Evolutionary conservation across 2,797 vertebrate species (phyloP).

Genomic region (Neoniphon sammara): DNA sequence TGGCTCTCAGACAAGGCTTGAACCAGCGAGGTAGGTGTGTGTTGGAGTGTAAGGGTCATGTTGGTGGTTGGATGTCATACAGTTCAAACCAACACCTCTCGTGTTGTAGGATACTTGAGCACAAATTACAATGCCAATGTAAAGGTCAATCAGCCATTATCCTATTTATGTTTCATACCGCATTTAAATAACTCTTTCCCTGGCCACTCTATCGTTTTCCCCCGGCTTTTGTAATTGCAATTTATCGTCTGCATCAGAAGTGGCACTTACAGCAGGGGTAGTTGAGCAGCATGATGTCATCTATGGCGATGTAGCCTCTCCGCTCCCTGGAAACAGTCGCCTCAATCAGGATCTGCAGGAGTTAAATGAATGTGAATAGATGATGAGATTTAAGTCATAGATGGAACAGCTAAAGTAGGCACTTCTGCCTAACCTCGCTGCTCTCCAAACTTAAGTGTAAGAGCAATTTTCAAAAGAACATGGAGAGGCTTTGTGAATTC

Average conservation of each 20-base stretch:
- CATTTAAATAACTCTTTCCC: constrained; percentile 50
- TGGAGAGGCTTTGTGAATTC: constrained; percentile 8
- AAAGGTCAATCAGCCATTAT: constrained; percentile 64
- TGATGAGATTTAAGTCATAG: constrained; percentile 45
- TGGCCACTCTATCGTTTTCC: constrained; percentile 22
- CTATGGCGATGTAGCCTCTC: constrained; percentile 93
- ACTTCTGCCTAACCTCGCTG: constrained; percentile 30
- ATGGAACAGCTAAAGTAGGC: constrained; percentile 12
- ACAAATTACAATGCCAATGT: constrained; percentile 43
- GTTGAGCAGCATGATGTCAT: constrained; percentile 95
- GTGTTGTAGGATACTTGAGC: constrained; percentile 42
- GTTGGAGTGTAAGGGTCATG: constrained; percentile 40
- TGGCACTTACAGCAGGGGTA: constrained; percentile 96
- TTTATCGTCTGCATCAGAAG: constrained; percentile 50
- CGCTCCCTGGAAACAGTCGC: constrained; percentile 90
- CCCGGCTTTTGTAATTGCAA: constrained; percentile 49
- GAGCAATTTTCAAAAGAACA: constrained; percentile 37
- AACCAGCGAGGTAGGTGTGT: constrained; percentile 56
- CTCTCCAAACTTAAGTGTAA: constrained; percentile 37
- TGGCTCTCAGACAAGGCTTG: constrained; percentile 38
- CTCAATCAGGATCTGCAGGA: constrained; percentile 92
- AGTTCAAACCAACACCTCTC: constrained; percentile 55
- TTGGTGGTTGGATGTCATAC: constrained; percentile 51
- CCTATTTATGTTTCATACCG: constrained; percentile 41
- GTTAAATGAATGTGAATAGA: constrained; percentile 49